Evolutionary conservation across 2,113 vertebrate genomes (phyloP).

Genomic region (Podarcis muralis): DNA sequence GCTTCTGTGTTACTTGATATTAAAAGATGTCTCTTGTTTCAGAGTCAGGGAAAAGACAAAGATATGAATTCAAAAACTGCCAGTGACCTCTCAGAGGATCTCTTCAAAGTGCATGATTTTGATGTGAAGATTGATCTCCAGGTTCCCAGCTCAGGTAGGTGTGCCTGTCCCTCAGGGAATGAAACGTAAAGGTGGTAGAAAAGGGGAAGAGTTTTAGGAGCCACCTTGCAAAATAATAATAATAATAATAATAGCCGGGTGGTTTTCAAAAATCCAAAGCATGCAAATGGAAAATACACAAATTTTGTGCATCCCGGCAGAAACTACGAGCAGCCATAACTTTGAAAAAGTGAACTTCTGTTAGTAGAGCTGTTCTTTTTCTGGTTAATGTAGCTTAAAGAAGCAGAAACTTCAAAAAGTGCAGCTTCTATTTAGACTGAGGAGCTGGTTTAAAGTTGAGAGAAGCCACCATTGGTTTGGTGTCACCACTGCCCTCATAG

Average conservation of each 20-base stretch:
- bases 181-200: neutral
- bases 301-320: neutral
- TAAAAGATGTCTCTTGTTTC: slow-evolving; percentile 45
- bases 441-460: neutral
- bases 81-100: slow-evolving; percentile 97
- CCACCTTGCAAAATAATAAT: neutral
- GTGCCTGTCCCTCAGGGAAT: neutral
- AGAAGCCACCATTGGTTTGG: neutral
- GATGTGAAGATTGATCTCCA: slow-evolving; percentile 99
- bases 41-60: slow-evolving; percentile 91
- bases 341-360: neutral
- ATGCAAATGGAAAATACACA: neutral
- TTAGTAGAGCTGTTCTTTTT: neutral
- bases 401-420: neutral
- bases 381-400: neutral
- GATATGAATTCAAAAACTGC: slow-evolving; percentile 88
- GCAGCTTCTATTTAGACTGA: neutral
- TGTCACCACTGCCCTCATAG: neutral
- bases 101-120: slow-evolving; percentile 99
- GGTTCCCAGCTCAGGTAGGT: slow-evolving; percentile 95
- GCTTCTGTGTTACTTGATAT: neutral
- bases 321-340: neutral
- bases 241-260: too few relatives aligned
- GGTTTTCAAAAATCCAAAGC: neutral
- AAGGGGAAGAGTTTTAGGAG: neutral